Base-by-base conservation (phyloP, 2,888 invertebrate species). In the Yponomeuta cagnagella region DNA sequence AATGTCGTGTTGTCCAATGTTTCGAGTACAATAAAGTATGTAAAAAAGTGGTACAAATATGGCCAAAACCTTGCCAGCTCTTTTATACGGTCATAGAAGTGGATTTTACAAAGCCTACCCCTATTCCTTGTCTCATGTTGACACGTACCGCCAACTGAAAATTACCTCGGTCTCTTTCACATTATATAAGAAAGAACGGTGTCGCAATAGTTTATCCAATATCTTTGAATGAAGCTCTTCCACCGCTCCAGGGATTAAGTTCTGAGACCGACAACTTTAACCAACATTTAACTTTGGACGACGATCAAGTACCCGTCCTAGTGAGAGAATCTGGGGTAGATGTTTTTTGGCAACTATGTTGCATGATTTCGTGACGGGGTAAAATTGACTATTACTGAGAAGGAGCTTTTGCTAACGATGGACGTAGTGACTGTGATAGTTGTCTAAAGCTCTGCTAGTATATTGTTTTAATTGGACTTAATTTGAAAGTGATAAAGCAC, bases 41-140 rank as follows among this genome's bases (percentile, higher is more conserved):
- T 4, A 58, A 5, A 58, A 58, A 58, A 58, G 12, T 58, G 1
- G 52, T 5, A 15, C 52, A 15, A 58, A 15, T 15, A 15, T 58
- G 52, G 52, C 15, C 52, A 58, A 58, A 12, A 58, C 52, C 52
- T 15, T 58, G 3, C 37, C 63, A 63, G 63, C 70, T 70, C 33
- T 37, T 23, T 70, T 63, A 63, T 69, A 52, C 52, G 70, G 37
- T 43, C 63, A 37, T 70, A 70, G 63, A 70, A 63, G 63, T 15
- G 70, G 63, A 63, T 70, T 63, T 63, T 63, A 33, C 63, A 70
- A 63, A 70, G 70, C 63, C 43, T 52, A 58, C 52, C 65, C 30
- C 65, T 30, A 12, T 33, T 30, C 65, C 43, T 43, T 43, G 65
- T 30, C n/a, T 15, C 15, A 12, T 15, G 2, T 58, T 15, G 52